Conservation (phyloP, 2,113 vertebrate genomes). For the Pterocles gutturalis region DNA sequence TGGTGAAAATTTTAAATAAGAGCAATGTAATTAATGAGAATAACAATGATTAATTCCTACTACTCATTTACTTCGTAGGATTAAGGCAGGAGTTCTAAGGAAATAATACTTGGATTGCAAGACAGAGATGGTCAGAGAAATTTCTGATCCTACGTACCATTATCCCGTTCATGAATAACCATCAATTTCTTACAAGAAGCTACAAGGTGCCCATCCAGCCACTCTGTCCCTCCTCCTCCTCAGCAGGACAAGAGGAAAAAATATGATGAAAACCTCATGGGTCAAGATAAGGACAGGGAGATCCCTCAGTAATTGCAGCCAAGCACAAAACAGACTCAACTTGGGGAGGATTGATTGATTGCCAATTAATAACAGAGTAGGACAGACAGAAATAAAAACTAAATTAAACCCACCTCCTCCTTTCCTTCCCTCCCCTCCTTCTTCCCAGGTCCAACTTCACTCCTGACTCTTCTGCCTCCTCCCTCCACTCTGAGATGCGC, state of each 20-base stretch:
- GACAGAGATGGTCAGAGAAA: not conserved
- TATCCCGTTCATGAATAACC: not conserved
- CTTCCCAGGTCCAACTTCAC: not conserved
- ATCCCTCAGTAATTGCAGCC: not conserved
- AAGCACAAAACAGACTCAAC: not conserved
- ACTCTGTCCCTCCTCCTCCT: not conserved
- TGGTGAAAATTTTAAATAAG: not conserved
- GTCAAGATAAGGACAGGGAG: not conserved
- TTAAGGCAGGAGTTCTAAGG: not conserved
- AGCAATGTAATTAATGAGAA: not conserved
- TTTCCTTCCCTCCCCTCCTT: not conserved
- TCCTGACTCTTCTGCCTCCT: not conserved
- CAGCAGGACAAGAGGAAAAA: not conserved
- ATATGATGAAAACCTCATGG: not conserved
- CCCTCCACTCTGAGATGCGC: fast-evolving
- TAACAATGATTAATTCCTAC: not conserved
- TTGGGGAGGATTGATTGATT: not conserved
- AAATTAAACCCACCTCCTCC: not conserved
- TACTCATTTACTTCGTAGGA: not conserved
- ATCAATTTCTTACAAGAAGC: not conserved
- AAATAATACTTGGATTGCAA: not conserved
- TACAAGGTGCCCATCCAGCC: not conserved
- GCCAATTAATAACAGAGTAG: not conserved
- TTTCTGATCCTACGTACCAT: not conserved
- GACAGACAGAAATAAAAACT: not conserved